A percentile compares a stretch with the other conserved stretches of the same genome.
Evolutionary conservation across 2,797 vertebrate genomes (phyloP).

Genomic region (Varecia variegata): DNA sequence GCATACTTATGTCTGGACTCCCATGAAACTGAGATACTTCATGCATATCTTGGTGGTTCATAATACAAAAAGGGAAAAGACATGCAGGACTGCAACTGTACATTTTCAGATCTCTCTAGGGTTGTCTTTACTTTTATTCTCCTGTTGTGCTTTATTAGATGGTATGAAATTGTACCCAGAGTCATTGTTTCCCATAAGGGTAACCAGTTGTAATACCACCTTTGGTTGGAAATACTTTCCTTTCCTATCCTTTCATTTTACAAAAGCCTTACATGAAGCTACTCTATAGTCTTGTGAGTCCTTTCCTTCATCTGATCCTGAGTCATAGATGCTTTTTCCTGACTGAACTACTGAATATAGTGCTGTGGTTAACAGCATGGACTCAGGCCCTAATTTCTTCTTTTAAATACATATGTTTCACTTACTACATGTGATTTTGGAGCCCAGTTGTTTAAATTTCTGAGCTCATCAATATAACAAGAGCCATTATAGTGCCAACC

Average conservation of each 20-base stretch:
- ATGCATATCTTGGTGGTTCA: neutral
- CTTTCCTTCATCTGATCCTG: neutral
- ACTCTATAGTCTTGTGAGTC: neutral
- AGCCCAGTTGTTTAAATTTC: neutral
- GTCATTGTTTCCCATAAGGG: neutral
- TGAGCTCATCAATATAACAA: neutral
- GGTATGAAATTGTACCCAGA: neutral
- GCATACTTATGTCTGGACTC: neutral
- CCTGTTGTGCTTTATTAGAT: neutral
- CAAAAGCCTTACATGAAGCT: neutral
- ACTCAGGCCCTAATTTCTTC: neutral
- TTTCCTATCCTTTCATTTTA: neutral
- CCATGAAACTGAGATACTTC: neutral
- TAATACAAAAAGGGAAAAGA: neutral
- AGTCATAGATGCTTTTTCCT: neutral
- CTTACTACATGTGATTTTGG: neutral
- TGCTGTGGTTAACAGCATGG: neutral
- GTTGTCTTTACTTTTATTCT: neutral
- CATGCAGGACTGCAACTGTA: rapidly evolving
- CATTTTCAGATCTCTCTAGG: neutral
- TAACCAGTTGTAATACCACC: neutral
- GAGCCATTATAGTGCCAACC: neutral
- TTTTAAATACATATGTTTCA: neutral
- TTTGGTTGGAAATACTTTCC: neutral
- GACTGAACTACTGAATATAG: neutral